Percentiles rank a stretch among this genome's conserved stretches.
phyloP scores from a whole-genome alignment of 2,797 vertebrate genomes.

The Helostoma temminkii region DNA sequence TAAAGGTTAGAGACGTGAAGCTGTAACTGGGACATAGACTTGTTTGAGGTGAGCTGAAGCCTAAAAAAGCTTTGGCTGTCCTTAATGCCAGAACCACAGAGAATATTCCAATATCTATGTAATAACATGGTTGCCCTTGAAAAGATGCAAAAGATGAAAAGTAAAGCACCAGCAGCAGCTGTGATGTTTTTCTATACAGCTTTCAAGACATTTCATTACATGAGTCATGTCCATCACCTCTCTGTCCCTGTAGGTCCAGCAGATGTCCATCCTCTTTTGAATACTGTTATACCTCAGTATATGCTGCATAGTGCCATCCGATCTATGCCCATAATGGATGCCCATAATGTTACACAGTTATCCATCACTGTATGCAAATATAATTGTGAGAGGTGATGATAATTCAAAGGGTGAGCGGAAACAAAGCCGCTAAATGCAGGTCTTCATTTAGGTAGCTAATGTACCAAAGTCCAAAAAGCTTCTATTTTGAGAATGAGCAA shows the following conservation, averaged over 20 bases:
- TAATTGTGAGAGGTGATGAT: neutral
- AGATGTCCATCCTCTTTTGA: neutral
- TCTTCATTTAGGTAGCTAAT: neutral
- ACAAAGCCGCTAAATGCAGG: neutral
- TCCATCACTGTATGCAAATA: neutral
- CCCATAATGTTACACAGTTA: neutral
- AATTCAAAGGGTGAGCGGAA: neutral
- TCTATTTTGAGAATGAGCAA: neutral
- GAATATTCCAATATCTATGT: neutral
- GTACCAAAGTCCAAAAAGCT: neutral
- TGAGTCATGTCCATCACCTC: neutral
- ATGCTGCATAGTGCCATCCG: neutral
- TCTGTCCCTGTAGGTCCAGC: neutral
- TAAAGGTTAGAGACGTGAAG: neutral
- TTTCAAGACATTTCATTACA: neutral
- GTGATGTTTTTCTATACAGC: neutral
- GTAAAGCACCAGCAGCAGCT: neutral
- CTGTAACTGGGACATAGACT: neutral
- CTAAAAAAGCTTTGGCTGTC: neutral
- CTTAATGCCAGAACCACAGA: neutral
- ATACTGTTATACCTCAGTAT: neutral
- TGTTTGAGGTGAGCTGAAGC: neutral
- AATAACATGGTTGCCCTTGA: neutral
- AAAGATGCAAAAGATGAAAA: neutral
- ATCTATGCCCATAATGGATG: neutral